These are phyloP conservation scores for Ornithoptera alexandrae DNA, from an alignment of 2,888 invertebrate species.

Conservation along the genomic window DNA sequence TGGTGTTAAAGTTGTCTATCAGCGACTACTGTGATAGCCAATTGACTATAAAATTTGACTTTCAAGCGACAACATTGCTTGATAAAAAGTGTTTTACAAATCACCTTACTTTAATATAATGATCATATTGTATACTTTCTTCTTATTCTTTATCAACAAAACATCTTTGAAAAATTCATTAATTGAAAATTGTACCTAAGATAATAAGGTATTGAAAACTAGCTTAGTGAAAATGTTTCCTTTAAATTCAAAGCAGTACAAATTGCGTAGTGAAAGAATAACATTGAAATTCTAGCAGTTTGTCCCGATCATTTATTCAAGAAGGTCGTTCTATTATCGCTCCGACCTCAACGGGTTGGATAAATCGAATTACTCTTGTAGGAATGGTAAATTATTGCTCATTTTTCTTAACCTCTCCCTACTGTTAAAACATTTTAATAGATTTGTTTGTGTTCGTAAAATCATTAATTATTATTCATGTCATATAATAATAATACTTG, in stretches of 20 bases:
- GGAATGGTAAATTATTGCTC: constrained; percentile 77
- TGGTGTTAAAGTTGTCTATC: too few species aligned
- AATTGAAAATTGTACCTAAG: background rate
- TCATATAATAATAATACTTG: background rate
- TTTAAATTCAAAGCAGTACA: constrained; percentile 30
- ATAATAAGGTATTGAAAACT: background rate
- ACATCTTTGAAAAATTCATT: background rate
- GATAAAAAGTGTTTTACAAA: too few species aligned
- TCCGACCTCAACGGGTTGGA: constrained; percentile 71
- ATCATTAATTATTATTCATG: background rate
- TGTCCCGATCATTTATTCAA: constrained; percentile 59
- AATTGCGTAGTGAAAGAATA: constrained; percentile 38
- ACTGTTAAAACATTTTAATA: background rate
- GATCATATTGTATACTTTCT: too few species aligned
- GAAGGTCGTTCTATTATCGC: constrained; percentile 52
- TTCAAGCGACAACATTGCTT: too few species aligned
- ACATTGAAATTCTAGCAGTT: constrained; percentile 59
- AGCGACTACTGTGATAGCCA: too few species aligned
- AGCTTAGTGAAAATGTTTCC: constrained; percentile 9
- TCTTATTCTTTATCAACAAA: too few species aligned
- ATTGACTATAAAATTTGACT: too few species aligned
- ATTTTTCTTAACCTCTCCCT: background rate
- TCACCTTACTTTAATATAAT: too few species aligned
- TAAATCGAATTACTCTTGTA: constrained; percentile 76
- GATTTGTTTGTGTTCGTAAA: background rate